phyloP scores from a whole-genome alignment of 2,797 vertebrate genomes.

The Neostethus bicornis region DNA sequence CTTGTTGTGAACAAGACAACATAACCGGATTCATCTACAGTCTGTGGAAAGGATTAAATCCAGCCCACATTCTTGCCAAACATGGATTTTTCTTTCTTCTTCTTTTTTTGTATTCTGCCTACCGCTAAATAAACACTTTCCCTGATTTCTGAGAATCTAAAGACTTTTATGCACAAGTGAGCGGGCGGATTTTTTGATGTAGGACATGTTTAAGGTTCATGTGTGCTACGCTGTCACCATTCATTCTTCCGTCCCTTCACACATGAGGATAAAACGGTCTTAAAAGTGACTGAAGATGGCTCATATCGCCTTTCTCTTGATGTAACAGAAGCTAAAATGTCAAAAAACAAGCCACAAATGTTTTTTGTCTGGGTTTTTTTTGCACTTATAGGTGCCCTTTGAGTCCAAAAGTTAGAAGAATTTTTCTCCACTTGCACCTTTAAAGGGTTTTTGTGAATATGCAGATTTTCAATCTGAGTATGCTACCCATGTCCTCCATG shows the following conservation, averaged over 20 bases:
- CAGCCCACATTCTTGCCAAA: constrained; percentile 48
- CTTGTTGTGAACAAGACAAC: constrained; percentile 21
- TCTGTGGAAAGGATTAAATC: constrained; percentile 54
- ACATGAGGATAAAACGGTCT: constrained; percentile 1
- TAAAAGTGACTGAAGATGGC: constrained; percentile 27
- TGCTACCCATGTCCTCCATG: constrained; percentile 35
- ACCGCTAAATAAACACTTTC: constrained; percentile 44
- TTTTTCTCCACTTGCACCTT: constrained; percentile 34
- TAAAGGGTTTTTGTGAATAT: background rate
- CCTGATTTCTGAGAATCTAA: constrained; percentile 45
- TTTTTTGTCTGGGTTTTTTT: constrained; percentile 26
- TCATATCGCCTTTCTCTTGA: constrained; percentile 11
- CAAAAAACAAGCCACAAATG: constrained; percentile 8
- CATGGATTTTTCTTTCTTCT: constrained; percentile 46
- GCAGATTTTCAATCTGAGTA: constrained; percentile 14
- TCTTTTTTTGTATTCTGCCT: constrained; percentile 52
- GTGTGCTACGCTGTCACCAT: constrained; percentile 39
- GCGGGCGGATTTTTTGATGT: constrained; percentile 48
- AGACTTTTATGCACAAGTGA: constrained; percentile 35
- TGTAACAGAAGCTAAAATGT: background rate
- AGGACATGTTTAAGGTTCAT: constrained; percentile 49
- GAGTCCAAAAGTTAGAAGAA: constrained; percentile 10
- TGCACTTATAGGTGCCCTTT: constrained; percentile 20
- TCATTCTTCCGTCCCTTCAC: constrained; percentile 34
- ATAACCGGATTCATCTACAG: constrained; percentile 37